phyloP scores from a whole-genome alignment of 2,797 vertebrate genomes.

The Poecilia gillii region DNA sequence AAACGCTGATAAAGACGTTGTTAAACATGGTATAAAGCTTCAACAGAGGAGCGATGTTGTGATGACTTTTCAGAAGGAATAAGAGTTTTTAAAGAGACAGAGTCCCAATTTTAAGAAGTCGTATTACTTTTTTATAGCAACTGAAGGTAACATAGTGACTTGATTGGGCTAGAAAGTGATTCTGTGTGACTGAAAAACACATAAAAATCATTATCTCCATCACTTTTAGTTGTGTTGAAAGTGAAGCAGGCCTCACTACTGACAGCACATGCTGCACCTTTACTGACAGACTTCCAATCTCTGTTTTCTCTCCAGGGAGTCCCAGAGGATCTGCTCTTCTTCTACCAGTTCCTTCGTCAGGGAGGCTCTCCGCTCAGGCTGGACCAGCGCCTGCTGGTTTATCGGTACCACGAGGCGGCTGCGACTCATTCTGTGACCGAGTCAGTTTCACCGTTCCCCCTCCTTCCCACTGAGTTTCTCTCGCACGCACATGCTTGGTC shows the following conservation, averaged over 20 bases:
- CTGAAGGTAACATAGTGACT: no score
- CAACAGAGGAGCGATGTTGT: no score
- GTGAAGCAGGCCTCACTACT: not conserved
- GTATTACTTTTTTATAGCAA: no score
- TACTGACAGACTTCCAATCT: not conserved
- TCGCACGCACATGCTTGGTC: conserved; percentile 33
- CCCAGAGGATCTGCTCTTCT: conserved; percentile 93
- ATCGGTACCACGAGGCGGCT: conserved; percentile 89
- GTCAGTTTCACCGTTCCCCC: conserved; percentile 75
- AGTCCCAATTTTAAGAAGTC: no score
- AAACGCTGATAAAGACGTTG: no score
- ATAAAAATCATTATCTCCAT: not conserved
- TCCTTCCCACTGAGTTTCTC: conserved; percentile 19
- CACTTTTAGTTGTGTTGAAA: not conserved
- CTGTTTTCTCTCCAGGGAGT: conserved; percentile 82
- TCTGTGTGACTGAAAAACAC: not conserved
- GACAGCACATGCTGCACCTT: not conserved
- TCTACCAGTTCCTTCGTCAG: conserved; percentile 88
- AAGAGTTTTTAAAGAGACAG: no score
- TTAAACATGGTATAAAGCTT: no score
- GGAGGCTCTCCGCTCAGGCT: conserved; percentile 84
- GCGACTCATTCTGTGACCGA: conserved; percentile 88
- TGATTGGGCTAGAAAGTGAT: no score
- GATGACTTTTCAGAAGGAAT: no score
- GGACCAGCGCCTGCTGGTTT: conserved; percentile 86